phyloP scores from a whole-genome alignment of 1,140 invertebrate genomes.

The Nymphalis io region DNA sequence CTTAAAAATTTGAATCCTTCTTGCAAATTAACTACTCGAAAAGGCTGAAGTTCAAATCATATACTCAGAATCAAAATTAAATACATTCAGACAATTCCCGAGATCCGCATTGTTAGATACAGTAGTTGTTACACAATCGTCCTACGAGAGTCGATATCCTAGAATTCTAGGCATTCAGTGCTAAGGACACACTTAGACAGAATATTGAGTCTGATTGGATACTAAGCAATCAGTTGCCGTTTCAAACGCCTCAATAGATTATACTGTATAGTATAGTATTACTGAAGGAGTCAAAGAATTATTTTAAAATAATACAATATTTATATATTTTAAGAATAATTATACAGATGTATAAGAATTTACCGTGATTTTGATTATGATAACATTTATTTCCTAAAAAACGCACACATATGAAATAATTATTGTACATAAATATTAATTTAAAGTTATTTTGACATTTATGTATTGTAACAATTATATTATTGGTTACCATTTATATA shows the following conservation, averaged over 20 bases:
- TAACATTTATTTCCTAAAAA: no score
- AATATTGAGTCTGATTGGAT: conserved; percentile 8
- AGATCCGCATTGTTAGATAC: conserved; percentile 24
- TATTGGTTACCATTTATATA: no score
- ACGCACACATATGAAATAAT: no score
- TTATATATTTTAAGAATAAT: not conserved
- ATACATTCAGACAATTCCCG: conserved; percentile 10
- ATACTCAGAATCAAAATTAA: not conserved
- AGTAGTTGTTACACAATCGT: conserved; percentile 26
- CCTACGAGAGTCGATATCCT: conserved; percentile 25
- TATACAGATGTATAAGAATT: no score
- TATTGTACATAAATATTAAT: no score
- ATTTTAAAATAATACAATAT: conserved; percentile 9
- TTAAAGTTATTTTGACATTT: no score
- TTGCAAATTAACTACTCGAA: no score
- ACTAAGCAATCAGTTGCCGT: conserved; percentile 18
- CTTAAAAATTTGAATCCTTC: no score
- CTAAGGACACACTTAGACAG: conserved; percentile 24
- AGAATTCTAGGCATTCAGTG: conserved; percentile 30
- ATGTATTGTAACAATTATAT: no score
- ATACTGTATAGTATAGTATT: no score
- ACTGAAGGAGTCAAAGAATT: not conserved
- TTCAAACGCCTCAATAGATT: not conserved
- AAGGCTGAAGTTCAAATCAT: not conserved
- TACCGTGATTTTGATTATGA: no score